Evolutionary conservation across 1,140 invertebrate species (phyloP).

Genomic region (Asobara japonica): DNA sequence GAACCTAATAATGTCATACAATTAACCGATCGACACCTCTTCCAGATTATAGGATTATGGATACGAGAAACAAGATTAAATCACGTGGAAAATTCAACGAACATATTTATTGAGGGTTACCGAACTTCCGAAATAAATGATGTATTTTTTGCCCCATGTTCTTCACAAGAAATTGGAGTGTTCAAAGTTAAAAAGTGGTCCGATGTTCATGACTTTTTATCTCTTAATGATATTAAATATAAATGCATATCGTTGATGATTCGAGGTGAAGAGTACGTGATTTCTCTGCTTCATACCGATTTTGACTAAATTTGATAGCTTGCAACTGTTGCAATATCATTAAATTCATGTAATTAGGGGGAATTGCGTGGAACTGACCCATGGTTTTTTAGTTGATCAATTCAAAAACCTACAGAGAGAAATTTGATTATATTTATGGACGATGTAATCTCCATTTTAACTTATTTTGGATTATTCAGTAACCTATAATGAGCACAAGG

Average conservation of each 20-base stretch:
- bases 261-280: not conserved
- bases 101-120: not conserved
- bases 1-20: not conserved
- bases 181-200: not conserved
- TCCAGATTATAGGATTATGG: not conserved
- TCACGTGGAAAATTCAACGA: not conserved
- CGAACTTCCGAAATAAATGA: not conserved
- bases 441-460: too few species aligned
- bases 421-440: too few species aligned
- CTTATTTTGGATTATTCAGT: too few species aligned
- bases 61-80: not conserved
- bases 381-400: too few species aligned
- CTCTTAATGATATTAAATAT: not conserved
- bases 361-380: too few species aligned
- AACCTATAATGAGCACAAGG: too few species aligned
- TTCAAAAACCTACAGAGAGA: too few species aligned
- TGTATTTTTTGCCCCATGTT: not conserved
- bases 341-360: not conserved
- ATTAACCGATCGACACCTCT: not conserved
- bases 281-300: not conserved
- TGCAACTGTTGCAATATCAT: not conserved
- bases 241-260: not conserved
- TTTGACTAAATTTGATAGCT: not conserved
- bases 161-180: not conserved
- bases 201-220: not conserved